These are phyloP conservation scores for Tinamus major DNA, from an alignment of 2,797 vertebrate species.

Conservation along the genomic window DNA sequence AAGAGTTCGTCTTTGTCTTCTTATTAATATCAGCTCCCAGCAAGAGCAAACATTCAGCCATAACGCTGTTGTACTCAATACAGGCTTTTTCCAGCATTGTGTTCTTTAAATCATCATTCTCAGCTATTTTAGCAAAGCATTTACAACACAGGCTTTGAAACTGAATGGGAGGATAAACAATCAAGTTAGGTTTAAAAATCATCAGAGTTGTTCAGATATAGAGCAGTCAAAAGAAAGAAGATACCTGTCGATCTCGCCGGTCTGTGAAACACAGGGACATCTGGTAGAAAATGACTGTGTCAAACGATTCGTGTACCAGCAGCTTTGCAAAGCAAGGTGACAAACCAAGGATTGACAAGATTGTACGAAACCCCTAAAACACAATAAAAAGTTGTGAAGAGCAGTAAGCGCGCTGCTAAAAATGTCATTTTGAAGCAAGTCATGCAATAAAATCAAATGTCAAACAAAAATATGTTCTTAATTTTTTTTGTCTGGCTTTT, in stretches of 20 bases:
- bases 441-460: neutral
- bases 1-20: slow-evolving; percentile 86
- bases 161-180: slow-evolving; percentile 75
- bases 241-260: slow-evolving; percentile 82
- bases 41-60: slow-evolving; percentile 92
- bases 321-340: slow-evolving; percentile 86
- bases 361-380: slow-evolving; percentile 85
- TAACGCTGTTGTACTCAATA: slow-evolving; percentile 81
- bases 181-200: neutral
- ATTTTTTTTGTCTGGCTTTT: neutral
- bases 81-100: slow-evolving; percentile 91
- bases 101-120: slow-evolving; percentile 84
- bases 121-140: slow-evolving; percentile 89
- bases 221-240: neutral
- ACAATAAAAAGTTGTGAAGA: neutral
- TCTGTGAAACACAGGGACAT: slow-evolving; percentile 82
- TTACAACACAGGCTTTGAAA: slow-evolving; percentile 87
- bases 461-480: neutral
- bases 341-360: slow-evolving; percentile 86
- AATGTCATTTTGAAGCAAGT: neutral
- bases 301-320: slow-evolving; percentile 88
- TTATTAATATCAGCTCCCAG: slow-evolving; percentile 91
- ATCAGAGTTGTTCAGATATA: neutral
- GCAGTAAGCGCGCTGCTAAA: neutral
- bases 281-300: slow-evolving; percentile 89